Evolutionary conservation across 2,113 vertebrate genomes (phyloP).

Genomic region (Megatriorchis doriae): DNA sequence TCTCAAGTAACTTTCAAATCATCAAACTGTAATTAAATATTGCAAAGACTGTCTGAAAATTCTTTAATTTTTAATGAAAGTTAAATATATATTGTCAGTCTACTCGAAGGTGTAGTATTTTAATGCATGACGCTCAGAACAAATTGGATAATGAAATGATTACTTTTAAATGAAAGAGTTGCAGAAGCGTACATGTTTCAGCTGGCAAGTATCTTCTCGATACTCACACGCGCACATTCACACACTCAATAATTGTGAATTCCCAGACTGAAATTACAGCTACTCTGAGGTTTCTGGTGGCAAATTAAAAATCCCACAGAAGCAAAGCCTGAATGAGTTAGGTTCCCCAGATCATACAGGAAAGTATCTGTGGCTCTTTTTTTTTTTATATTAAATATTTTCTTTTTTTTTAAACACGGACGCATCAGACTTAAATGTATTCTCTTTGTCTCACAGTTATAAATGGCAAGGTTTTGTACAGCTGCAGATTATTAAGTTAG

Average conservation of each 20-base stretch:
- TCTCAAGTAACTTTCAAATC: slow-evolving; percentile 63
- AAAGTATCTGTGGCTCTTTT: not conserved
- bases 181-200: slow-evolving; percentile 36
- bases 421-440: not conserved
- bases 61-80: slow-evolving; percentile 67
- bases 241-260: slow-evolving; percentile 34
- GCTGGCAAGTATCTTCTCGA: slow-evolving; percentile 2
- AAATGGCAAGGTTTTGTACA: not conserved
- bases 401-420: not conserved
- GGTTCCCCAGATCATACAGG: not conserved
- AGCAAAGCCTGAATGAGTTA: slow-evolving; percentile 14
- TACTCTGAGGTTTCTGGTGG: slow-evolving; percentile 56
- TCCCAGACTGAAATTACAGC: slow-evolving; percentile 47
- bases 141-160: slow-evolving; percentile 66
- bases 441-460: not conserved
- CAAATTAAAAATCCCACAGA: slow-evolving; percentile 51
- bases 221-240: not conserved
- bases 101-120: slow-evolving; percentile 58
- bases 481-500: not conserved
- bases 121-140: slow-evolving; percentile 48
- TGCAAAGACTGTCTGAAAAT: slow-evolving; percentile 61
- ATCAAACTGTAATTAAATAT: slow-evolving; percentile 69
- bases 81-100: slow-evolving; percentile 63
- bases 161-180: slow-evolving; percentile 62
- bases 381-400: not conserved